These are phyloP conservation scores for Hemistola chrysoprasaria DNA, from an alignment of 2,888 invertebrate genomes.

Conservation along the genomic window DNA sequence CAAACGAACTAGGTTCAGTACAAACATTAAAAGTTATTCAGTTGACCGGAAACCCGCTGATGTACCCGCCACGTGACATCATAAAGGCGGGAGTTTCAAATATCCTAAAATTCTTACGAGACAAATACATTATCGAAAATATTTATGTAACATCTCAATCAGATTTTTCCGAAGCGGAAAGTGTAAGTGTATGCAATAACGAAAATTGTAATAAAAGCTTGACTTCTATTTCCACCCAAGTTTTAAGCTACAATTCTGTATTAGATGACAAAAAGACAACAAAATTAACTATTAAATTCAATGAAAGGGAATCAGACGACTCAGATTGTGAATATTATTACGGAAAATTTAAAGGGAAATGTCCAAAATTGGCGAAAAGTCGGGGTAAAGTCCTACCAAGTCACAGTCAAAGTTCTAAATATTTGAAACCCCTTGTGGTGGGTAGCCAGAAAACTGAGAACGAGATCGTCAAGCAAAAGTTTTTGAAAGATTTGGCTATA, in stretches of 20 bases:
- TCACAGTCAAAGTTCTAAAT: slow-evolving; percentile 70
- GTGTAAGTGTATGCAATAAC: too few relatives aligned
- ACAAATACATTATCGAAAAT: slow-evolving; percentile 55
- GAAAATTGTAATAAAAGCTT: slow-evolving; percentile 34
- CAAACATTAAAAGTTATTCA: slow-evolving; percentile 83
- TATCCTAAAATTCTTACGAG: slow-evolving; percentile 56
- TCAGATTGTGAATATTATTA: slow-evolving; percentile 52
- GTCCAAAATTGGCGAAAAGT: slow-evolving; percentile 61
- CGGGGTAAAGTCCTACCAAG: slow-evolving; percentile 63
- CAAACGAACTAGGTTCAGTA: slow-evolving; percentile 84
- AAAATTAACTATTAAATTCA: slow-evolving; percentile 53
- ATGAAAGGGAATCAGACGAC: slow-evolving; percentile 52
- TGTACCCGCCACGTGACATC: slow-evolving; percentile 80
- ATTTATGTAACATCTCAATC: slow-evolving; percentile 55
- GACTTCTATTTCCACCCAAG: slow-evolving; percentile 38
- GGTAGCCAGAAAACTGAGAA: slow-evolving; percentile 45
- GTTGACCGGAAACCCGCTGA: slow-evolving; percentile 83
- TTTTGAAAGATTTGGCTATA: slow-evolving; percentile 74
- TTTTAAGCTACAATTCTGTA: slow-evolving; percentile 66
- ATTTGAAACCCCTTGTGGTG: slow-evolving; percentile 45
- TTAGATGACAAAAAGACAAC: slow-evolving; percentile 46
- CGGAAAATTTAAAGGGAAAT: slow-evolving; percentile 55
- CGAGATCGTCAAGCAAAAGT: slow-evolving; percentile 59
- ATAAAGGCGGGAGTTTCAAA: slow-evolving; percentile 73
- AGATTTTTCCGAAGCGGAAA: slow-evolving; percentile 46